Base-by-base conservation (phyloP, 2,113 vertebrate species). In the Orthonyx spaldingii region DNA sequence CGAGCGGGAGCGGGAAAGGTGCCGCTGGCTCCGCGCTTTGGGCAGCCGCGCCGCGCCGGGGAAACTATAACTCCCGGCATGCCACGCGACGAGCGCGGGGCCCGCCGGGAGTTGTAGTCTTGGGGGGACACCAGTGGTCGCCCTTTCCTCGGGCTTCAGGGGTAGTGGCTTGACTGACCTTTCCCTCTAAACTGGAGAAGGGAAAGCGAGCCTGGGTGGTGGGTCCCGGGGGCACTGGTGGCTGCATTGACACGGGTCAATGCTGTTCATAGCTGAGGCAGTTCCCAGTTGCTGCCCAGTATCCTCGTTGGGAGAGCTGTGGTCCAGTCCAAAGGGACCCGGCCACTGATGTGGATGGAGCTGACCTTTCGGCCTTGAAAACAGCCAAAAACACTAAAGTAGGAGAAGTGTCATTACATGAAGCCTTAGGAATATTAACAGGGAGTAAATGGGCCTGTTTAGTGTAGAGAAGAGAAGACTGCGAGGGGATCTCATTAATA, bases 81-180 rank as follows among this genome's bases (percentile, higher is more conserved):
- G 42, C 83, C 1, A 2, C 4, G 59, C 74, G 49, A 56, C 6
- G 22, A 37, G 1, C n/a, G 86, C 60, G 27, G 20, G 14, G 84
- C 19, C 13, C 89, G 59, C 84, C 35, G 97, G 97, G 97, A 97
- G 46, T 9, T 95, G 97, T 90, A 95, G 97, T 96, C 32, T 5
- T 8, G 4, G 9, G 5, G 13, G 7, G 6, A 23, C 23, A 16
- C 9, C 24, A 4, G 33, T 5, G 10, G 14, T 8, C 4, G 2
- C 13, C 6, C 6, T 7, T 20, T 7, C 6, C 13, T 12, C 3
- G 11, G 39, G n/a, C 26, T 26, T 47, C 23, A 0, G 9, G 55
- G 12, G 7, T 23, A 10, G 39, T 2, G 53, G 15, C 5, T n/a
- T 11, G 30, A 11, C 8, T 1, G 9, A 15, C 11, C 2, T 20